These are phyloP conservation scores for Danaus melanippus DNA, from an alignment of 1,140 invertebrate species.

Conservation along the genomic window DNA sequence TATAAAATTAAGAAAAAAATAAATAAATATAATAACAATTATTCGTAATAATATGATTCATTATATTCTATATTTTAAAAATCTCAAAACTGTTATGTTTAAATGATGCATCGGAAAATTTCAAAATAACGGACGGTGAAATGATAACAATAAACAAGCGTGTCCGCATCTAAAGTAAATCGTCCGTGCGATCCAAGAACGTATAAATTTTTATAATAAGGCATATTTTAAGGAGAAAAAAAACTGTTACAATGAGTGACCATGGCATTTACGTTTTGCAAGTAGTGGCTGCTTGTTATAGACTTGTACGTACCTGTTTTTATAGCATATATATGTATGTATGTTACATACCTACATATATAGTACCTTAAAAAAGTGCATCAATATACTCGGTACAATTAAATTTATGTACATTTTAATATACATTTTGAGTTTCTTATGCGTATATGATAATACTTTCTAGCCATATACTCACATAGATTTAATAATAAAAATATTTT, in stretches of 20 bases:
- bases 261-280: slow-evolving; percentile 66
- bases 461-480: too few species aligned
- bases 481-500: too few species aligned
- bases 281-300: slow-evolving; percentile 38
- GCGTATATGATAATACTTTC: too few species aligned
- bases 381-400: too few species aligned
- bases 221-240: slow-evolving; percentile 42
- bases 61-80: too few species aligned
- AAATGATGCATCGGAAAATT: slow-evolving; percentile 25
- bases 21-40: slow-evolving; percentile 4
- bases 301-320: slow-evolving; percentile 36
- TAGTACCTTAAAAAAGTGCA: too few species aligned
- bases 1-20: too few species aligned
- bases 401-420: too few species aligned
- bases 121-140: slow-evolving; percentile 49
- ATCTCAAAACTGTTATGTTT: too few species aligned
- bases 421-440: too few species aligned
- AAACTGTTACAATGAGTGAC: slow-evolving; percentile 54
- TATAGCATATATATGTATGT: slow-evolving; percentile 1
- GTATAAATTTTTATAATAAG: slow-evolving; percentile 62
- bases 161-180: slow-evolving; percentile 41
- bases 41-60: not conserved
- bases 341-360: too few species aligned
- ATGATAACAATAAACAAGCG: slow-evolving; percentile 42
- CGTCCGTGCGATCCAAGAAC: slow-evolving; percentile 34